phyloP scores from a whole-genome alignment of 2,113 vertebrate species.

The Sarotherodon lohbergeri region DNA sequence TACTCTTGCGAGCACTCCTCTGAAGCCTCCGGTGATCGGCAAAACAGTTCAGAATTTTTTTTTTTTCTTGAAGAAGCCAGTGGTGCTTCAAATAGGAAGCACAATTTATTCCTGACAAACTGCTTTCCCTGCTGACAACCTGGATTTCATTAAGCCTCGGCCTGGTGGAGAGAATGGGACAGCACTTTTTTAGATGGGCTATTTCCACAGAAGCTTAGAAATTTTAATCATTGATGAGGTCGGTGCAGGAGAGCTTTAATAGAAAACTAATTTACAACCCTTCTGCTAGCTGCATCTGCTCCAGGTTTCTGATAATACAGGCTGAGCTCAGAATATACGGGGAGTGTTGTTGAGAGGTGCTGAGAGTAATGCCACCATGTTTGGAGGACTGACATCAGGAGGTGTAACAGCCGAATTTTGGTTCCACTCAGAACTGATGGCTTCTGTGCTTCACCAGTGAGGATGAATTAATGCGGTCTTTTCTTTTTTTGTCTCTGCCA shows the following conservation, averaged over 20 bases:
- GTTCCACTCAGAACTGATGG: not conserved
- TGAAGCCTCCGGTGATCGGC: not conserved
- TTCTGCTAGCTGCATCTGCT: conserved; percentile 44
- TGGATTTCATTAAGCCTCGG: conserved; percentile 50
- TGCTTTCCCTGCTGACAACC: conserved; percentile 40
- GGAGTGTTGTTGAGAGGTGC: not conserved
- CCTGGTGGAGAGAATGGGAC: conserved; percentile 19
- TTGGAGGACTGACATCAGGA: not conserved
- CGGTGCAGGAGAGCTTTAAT: conserved; percentile 53
- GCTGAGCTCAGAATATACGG: not conserved
- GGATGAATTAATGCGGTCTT: not conserved
- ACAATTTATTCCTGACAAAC: conserved; percentile 48
- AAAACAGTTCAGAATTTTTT: not conserved
- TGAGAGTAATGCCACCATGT: not conserved
- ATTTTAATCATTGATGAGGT: conserved; percentile 63
- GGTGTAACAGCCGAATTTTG: not conserved
- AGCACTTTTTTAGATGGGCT: conserved; percentile 44
- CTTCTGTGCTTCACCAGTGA: not conserved
- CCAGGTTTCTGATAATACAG: conserved; percentile 20
- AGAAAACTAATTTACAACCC: conserved; percentile 60
- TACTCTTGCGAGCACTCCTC: not conserved
- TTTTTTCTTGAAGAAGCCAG: not conserved
- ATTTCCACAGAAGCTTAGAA: conserved; percentile 57
- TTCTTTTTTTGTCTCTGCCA: not conserved
- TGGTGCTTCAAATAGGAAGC: conserved; percentile 35